Conservation (phyloP, 2,888 invertebrate species). For the Cryptocephalus primarius region DNA sequence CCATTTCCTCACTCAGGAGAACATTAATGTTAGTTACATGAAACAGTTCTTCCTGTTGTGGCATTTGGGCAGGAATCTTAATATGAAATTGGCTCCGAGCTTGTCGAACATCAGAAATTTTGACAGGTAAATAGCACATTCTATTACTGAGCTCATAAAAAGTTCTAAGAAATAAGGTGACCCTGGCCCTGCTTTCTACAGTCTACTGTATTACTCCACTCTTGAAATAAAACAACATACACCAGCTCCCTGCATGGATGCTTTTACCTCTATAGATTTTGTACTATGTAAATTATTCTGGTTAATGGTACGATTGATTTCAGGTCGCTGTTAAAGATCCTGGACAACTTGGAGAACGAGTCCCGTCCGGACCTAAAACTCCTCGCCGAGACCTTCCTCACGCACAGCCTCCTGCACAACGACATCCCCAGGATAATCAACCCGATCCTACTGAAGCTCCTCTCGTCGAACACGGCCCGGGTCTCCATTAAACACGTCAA, state of each 20-base stretch:
- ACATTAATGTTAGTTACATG: slow-evolving; percentile 45
- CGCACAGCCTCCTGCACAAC: slow-evolving; percentile 59
- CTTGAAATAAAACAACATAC: too few relatives aligned
- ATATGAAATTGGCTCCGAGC: slow-evolving; percentile 37
- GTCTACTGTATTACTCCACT: too few relatives aligned
- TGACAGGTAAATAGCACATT: slow-evolving; percentile 44
- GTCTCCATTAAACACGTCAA: slow-evolving; percentile 67
- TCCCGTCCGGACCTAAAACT: slow-evolving; percentile 47
- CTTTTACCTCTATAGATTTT: too few relatives aligned
- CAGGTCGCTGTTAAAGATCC: slow-evolving; percentile 61
- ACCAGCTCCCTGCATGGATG: too few relatives aligned
- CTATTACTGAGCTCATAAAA: too few relatives aligned
- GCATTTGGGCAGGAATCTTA: slow-evolving; percentile 65
- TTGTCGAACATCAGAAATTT: slow-evolving; percentile 43
- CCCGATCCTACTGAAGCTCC: slow-evolving; percentile 61
- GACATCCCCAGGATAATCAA: slow-evolving; percentile 70
- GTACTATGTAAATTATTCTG: too few relatives aligned
- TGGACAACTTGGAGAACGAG: slow-evolving; percentile 53
- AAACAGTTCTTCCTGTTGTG: slow-evolving; percentile 58
- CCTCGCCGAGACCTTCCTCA: slow-evolving; percentile 65
- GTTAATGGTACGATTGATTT: slow-evolving; percentile 2
- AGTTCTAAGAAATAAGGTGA: too few relatives aligned
- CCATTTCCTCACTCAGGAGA: slow-evolving; percentile 36
- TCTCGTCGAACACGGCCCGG: slow-evolving; percentile 71
- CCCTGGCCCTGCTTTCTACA: too few relatives aligned